A percentile compares a stretch with the other conserved stretches of the same genome.
These are phyloP conservation scores for Papilio aristodemus DNA, from an alignment of 1,140 invertebrate genomes.

Conservation along the genomic window DNA sequence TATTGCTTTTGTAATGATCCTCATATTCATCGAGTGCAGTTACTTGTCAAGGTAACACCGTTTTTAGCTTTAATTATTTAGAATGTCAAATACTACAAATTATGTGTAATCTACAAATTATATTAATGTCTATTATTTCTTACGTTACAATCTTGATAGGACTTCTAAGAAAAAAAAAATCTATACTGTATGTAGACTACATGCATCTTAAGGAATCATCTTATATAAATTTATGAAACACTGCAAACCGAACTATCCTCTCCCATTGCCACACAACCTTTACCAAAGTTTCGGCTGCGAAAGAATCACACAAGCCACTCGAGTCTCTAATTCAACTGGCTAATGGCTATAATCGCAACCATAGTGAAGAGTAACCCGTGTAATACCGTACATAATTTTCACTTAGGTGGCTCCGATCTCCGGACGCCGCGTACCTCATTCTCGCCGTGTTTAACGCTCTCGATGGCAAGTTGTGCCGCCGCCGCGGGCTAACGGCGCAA, in stretches of 20 bases:
- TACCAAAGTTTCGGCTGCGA: not conserved
- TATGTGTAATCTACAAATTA: too few relatives aligned
- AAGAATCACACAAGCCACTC: not conserved
- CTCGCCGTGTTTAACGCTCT: slow-evolving; percentile 40
- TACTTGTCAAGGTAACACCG: not conserved
- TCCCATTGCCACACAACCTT: not conserved
- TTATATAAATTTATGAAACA: not conserved
- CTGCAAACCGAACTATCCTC: slow-evolving; percentile 8
- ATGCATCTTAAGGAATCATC: too few relatives aligned
- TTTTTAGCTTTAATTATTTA: too few relatives aligned
- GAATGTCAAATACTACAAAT: too few relatives aligned
- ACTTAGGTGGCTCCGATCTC: slow-evolving; percentile 27
- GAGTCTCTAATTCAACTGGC: not conserved
- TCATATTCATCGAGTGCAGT: slow-evolving; percentile 4
- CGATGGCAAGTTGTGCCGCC: slow-evolving; percentile 33
- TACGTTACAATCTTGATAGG: too few relatives aligned
- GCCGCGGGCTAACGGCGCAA: slow-evolving; percentile 46
- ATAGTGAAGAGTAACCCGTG: not conserved
- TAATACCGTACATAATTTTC: slow-evolving; percentile 23
- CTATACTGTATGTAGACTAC: too few relatives aligned
- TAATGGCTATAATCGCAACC: not conserved
- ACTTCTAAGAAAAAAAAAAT: too few relatives aligned
- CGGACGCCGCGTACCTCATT: slow-evolving; percentile 34
- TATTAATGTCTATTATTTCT: too few relatives aligned
- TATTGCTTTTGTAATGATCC: slow-evolving; percentile 7